Conservation (phyloP, 2,888 invertebrate genomes). For the Odontothrips loti region DNA sequence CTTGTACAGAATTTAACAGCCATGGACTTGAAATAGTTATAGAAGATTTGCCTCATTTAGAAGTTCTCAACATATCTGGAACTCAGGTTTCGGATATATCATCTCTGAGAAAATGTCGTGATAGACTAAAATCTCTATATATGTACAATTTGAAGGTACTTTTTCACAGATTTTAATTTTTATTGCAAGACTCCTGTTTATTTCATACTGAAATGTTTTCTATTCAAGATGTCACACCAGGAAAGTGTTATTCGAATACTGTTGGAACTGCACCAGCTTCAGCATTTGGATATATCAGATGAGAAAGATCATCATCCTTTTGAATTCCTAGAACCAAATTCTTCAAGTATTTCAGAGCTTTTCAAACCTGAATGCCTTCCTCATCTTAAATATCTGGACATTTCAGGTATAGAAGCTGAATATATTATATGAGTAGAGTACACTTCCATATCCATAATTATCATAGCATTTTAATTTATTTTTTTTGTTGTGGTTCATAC, state of each 20-base stretch:
- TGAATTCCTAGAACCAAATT: slow-evolving; percentile 47
- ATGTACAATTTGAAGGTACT: slow-evolving; percentile 58
- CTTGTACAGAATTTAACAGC: slow-evolving; percentile 64
- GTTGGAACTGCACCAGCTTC: slow-evolving; percentile 51
- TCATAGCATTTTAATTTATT: background rate
- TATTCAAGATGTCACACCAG: slow-evolving; percentile 38
- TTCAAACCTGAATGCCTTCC: slow-evolving; percentile 52
- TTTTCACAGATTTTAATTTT: slow-evolving; percentile 33
- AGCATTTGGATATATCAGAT: slow-evolving; percentile 56
- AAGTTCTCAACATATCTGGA: slow-evolving; percentile 62
- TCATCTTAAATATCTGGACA: slow-evolving; percentile 57
- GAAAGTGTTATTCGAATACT: slow-evolving; percentile 47
- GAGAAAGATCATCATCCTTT: slow-evolving; percentile 51
- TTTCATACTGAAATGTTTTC: background rate
- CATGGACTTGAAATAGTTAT: slow-evolving; percentile 61
- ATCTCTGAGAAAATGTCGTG: slow-evolving; percentile 54
- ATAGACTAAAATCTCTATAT: slow-evolving; percentile 55
- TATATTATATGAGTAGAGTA: background rate
- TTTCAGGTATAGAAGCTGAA: slow-evolving; percentile 51
- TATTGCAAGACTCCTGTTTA: background rate
- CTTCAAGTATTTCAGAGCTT: slow-evolving; percentile 48
- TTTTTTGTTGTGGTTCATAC: background rate
- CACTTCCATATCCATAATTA: background rate
- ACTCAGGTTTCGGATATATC: slow-evolving; percentile 60
- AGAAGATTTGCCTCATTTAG: slow-evolving; percentile 59